These are phyloP conservation scores for Dinoponera quadriceps DNA, from an alignment of 1,140 invertebrate genomes.

Conservation along the genomic window DNA sequence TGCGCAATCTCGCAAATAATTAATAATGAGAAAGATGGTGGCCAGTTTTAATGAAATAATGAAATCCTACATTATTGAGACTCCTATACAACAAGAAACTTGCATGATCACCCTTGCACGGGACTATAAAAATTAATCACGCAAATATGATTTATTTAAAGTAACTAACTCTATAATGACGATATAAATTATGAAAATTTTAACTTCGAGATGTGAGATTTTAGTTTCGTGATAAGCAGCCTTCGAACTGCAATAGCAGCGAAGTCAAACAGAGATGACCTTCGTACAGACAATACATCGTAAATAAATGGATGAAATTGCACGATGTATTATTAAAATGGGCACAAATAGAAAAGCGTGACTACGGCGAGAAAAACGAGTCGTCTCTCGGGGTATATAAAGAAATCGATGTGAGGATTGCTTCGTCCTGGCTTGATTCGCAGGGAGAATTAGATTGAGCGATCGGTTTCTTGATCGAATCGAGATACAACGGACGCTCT, in stretches of 20 bases:
- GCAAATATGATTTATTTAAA: slow-evolving; percentile 6
- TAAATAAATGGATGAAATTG: slow-evolving; percentile 53
- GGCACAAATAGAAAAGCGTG: slow-evolving; percentile 21
- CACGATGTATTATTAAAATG: slow-evolving; percentile 36
- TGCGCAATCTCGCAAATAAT: slow-evolving; percentile 25
- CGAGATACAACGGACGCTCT: background rate
- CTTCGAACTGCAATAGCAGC: background rate
- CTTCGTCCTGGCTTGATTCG: background rate
- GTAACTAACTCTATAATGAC: background rate
- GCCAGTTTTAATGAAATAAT: background rate
- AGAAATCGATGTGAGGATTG: slow-evolving; percentile 28
- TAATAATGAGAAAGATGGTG: background rate
- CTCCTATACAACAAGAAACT: background rate
- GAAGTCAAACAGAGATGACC: slow-evolving; percentile 13
- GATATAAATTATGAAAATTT: background rate
- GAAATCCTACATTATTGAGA: slow-evolving; percentile 1
- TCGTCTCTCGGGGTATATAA: slow-evolving; percentile 32
- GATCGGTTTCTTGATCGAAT: slow-evolving; percentile 22
- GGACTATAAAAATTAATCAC: background rate
- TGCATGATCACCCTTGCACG: background rate
- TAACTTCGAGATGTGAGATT: too few species aligned
- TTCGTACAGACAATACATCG: slow-evolving; percentile 46
- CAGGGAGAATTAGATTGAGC: background rate
- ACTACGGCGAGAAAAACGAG: slow-evolving; percentile 1
- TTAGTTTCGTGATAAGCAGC: background rate